A percentile compares a stretch with the other conserved stretches of the same genome.
Evolutionary conservation across 2,797 vertebrate species (phyloP).

Genomic region (Crocidura indochinensis): DNA sequence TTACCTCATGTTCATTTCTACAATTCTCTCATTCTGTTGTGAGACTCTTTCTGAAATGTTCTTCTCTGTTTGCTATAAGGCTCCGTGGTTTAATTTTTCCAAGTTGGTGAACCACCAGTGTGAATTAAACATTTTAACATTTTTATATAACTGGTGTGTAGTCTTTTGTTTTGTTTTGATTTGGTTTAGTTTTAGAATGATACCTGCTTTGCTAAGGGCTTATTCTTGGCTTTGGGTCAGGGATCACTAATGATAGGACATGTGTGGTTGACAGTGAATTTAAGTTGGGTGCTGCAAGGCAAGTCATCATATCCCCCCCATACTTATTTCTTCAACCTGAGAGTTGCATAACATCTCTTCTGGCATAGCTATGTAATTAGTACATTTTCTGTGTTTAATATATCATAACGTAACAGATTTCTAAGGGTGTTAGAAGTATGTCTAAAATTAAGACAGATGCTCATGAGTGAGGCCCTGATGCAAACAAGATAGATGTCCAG

Average conservation of each 20-base stretch:
- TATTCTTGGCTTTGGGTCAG: no score
- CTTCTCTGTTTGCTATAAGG: neutral
- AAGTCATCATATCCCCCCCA: neutral
- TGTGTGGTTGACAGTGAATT: no score
- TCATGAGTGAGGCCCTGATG: neutral
- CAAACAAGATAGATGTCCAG: neutral
- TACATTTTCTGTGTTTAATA: constrained; percentile 56
- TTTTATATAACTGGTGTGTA: neutral
- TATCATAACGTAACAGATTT: neutral
- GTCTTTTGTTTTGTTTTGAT: no score
- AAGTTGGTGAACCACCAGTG: neutral
- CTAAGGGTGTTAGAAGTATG: neutral
- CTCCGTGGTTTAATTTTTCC: neutral
- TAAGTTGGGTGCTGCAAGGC: no score
- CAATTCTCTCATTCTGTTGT: neutral
- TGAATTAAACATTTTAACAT: neutral
- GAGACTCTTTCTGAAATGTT: constrained; percentile 18
- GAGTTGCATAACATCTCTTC: constrained; percentile 5
- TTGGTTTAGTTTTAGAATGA: no score
- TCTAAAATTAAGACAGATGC: constrained; percentile 19
- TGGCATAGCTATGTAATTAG: neutral
- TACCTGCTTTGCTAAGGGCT: no score
- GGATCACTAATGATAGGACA: no score
- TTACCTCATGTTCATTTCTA: neutral
- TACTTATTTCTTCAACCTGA: neutral